Conservation (phyloP, 2,797 vertebrate species). For the Hipposideros larvatus region DNA sequence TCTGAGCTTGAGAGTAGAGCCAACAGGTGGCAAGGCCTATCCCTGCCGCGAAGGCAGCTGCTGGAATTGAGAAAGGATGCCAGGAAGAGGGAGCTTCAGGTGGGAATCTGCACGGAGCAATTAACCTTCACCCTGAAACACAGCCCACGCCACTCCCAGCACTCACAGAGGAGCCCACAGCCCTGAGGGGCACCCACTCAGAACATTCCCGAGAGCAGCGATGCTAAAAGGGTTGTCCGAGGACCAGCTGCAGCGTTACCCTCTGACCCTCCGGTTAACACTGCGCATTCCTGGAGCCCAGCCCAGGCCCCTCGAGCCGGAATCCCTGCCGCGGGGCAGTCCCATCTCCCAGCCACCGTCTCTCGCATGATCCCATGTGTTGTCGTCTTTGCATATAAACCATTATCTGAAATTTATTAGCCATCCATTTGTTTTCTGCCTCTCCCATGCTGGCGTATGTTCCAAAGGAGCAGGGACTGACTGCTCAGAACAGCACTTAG, state of each 20-base stretch:
- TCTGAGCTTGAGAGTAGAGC: background rate
- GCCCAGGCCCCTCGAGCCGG: background rate
- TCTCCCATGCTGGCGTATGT: background rate
- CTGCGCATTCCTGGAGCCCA: background rate
- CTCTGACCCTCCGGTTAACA: background rate
- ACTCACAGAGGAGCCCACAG: background rate
- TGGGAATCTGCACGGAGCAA: constrained; percentile 21
- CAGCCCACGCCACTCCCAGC: background rate
- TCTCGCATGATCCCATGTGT: background rate
- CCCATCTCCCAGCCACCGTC: accelerated
- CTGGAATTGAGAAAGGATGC: accelerated
- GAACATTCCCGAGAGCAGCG: background rate
- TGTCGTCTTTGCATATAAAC: background rate
- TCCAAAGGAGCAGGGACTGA: background rate
- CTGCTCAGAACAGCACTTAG: background rate
- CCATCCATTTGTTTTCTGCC: background rate
- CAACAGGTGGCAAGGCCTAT: constrained; percentile 82
- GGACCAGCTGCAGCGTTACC: background rate
- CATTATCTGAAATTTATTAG: background rate
- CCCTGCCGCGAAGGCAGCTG: constrained; percentile 69
- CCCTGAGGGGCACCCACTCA: background rate
- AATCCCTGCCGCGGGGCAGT: background rate
- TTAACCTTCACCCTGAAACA: constrained; percentile 37
- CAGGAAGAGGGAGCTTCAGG: constrained; percentile 51
- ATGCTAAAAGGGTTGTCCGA: background rate